Conservation (phyloP, 2,888 invertebrate genomes). For the Ceraclea dissimilis region DNA sequence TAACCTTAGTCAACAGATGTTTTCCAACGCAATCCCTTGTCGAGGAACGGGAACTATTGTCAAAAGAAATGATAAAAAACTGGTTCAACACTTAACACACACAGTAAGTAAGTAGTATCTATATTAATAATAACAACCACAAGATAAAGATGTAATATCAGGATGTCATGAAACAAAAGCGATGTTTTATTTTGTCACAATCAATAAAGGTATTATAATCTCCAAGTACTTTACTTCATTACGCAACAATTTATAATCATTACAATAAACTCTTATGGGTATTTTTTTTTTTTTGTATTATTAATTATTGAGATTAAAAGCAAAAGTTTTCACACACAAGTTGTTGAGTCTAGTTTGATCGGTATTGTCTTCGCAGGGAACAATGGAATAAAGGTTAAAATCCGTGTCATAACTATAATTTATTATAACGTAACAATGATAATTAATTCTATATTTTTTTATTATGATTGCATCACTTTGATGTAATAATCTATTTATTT, state of each 20-base stretch:
- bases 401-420: conserved; percentile 20
- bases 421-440: not conserved
- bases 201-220: too few species aligned
- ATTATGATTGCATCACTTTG: not conserved
- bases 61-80: not conserved
- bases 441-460: not conserved
- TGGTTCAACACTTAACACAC: not conserved
- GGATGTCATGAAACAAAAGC: not conserved
- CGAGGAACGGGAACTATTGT: not conserved
- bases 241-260: too few species aligned
- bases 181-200: not conserved
- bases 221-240: too few species aligned
- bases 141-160: not conserved
- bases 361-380: conserved; percentile 21
- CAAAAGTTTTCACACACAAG: conserved; percentile 25
- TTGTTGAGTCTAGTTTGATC: conserved; percentile 1
- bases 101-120: not conserved
- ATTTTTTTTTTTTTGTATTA: too few species aligned
- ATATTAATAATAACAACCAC: not conserved
- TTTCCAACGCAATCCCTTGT: not conserved
- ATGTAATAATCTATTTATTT: too few species aligned
- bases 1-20: not conserved
- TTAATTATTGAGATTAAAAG: conserved; percentile 14
- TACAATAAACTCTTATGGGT: too few species aligned
- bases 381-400: conserved; percentile 19